Evolutionary conservation across 1,140 invertebrate genomes (phyloP).

Genomic region (Nasonia giraulti): DNA sequence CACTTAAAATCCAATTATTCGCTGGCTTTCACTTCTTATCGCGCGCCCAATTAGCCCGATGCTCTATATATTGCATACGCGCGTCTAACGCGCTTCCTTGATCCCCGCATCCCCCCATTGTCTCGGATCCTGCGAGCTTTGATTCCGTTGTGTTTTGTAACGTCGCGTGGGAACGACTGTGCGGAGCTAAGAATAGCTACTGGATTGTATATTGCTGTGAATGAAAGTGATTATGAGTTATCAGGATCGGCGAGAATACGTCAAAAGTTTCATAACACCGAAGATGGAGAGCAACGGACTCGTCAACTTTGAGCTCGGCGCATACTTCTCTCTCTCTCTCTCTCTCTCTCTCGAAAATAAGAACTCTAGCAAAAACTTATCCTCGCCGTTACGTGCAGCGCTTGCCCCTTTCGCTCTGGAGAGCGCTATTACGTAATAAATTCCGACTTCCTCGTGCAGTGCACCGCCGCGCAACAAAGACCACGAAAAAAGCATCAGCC

Average conservation of each 20-base stretch:
- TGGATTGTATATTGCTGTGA: no score
- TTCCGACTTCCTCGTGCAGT: neutral
- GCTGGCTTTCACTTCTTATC: neutral
- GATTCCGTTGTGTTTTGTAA: neutral
- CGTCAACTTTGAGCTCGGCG: no score
- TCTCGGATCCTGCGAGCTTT: neutral
- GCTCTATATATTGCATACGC: neutral
- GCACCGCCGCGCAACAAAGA: neutral
- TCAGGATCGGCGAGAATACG: no score
- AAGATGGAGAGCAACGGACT: no score
- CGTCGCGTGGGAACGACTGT: neutral
- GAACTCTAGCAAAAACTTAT: neutral
- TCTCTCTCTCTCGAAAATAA: no score
- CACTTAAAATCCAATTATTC: slow-evolving; percentile 1
- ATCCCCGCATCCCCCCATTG: neutral
- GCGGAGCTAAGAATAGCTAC: neutral
- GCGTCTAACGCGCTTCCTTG: neutral
- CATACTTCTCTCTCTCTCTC: no score
- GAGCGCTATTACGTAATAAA: neutral
- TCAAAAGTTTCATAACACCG: no score
- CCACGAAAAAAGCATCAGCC: neutral
- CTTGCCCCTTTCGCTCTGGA: neutral
- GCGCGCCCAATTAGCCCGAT: slow-evolving; percentile 11
- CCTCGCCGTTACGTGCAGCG: neutral
- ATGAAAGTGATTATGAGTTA: no score